phyloP scores from a whole-genome alignment of 2,113 vertebrate genomes.

The Emydocephalus ijimae region DNA sequence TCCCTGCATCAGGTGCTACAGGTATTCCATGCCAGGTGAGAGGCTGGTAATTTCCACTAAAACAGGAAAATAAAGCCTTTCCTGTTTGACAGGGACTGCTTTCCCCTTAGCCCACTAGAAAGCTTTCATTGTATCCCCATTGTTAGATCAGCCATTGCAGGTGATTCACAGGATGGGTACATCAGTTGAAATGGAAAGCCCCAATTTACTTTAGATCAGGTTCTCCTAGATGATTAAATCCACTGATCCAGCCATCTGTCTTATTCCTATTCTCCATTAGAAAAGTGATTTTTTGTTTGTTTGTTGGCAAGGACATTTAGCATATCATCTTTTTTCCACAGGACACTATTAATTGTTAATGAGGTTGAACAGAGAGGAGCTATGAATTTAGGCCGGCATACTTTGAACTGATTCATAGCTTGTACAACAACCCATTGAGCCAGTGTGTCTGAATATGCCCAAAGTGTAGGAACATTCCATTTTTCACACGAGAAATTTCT shows the following conservation, averaged over 20 bases:
- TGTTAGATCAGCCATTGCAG: not conserved
- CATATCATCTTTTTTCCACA: not conserved
- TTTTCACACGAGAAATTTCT: not conserved
- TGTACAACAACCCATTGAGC: not conserved
- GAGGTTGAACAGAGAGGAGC: not conserved
- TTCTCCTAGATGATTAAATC: not conserved
- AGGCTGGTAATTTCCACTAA: not conserved
- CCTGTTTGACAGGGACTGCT: not conserved
- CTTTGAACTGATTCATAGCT: not conserved
- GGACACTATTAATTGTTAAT: not conserved
- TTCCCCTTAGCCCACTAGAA: not conserved
- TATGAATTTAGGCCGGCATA: not conserved
- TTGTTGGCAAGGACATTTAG: not conserved
- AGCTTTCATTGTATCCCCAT: not conserved
- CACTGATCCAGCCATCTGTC: not conserved
- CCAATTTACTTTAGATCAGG: not conserved
- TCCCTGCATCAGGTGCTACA: not conserved
- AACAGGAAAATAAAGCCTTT: not conserved
- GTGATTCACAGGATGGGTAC: not conserved
- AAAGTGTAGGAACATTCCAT: not conserved
- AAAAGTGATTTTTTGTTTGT: not conserved
- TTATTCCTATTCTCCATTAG: not conserved
- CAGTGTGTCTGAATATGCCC: not conserved
- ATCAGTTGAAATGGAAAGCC: not conserved
- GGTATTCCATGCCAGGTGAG: not conserved